Percentiles rank a stretch among this genome's conserved stretches.
These are phyloP conservation scores for Melinaea marsaeus DNA, from an alignment of 2,888 invertebrate genomes.

Conservation along the genomic window DNA sequence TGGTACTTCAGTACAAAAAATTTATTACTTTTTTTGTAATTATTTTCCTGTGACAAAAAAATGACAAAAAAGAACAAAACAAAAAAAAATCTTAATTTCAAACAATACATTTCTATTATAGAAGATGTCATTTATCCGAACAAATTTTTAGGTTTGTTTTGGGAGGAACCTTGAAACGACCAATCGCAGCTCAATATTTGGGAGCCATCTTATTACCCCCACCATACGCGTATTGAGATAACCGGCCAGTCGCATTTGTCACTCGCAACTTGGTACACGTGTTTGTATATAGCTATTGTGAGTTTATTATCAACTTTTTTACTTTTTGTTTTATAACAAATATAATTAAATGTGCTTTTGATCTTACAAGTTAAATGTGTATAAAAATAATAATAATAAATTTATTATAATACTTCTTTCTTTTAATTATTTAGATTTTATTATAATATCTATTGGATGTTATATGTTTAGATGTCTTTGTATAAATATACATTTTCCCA, in stretches of 20 bases:
- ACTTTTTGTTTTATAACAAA: not conserved
- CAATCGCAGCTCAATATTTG: constrained; percentile 40
- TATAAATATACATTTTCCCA: too few relatives aligned
- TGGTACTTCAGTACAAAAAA: too few relatives aligned
- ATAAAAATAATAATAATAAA: too few relatives aligned
- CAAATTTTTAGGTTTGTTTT: constrained; percentile 23
- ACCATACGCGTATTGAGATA: constrained; percentile 38
- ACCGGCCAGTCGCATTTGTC: constrained; percentile 48
- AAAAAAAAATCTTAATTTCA: too few relatives aligned
- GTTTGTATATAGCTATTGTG: not conserved
- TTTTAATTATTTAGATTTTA: too few relatives aligned
- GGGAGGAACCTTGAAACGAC: constrained; percentile 27
- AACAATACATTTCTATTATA: not conserved
- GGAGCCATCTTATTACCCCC: constrained; percentile 60
- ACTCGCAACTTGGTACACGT: constrained; percentile 40
- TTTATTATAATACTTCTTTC: too few relatives aligned
- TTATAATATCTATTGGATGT: too few relatives aligned
- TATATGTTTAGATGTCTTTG: too few relatives aligned
- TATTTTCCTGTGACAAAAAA: too few relatives aligned
- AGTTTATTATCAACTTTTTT: not conserved
- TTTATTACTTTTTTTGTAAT: too few relatives aligned
- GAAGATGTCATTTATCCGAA: not conserved
- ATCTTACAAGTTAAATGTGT: not conserved
- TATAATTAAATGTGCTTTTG: not conserved
- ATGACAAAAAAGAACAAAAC: too few relatives aligned